Conservation (phyloP, 1,140 invertebrate genomes). For the Anadara kagoshimensis region DNA sequence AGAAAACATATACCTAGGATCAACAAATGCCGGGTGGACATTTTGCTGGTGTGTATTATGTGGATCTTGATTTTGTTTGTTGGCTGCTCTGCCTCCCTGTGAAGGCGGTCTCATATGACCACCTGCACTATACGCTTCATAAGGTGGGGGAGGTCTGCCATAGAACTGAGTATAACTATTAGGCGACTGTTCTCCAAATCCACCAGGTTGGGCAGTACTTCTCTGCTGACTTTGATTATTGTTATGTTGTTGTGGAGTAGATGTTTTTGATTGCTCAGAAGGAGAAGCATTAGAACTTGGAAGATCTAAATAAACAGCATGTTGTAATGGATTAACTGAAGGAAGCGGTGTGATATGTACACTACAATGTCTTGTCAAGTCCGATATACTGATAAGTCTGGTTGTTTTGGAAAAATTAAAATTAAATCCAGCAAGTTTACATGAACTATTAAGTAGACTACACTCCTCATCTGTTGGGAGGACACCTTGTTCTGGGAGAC, state of each 20-base stretch:
- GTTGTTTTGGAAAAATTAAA: conserved; percentile 66
- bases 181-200: too few relatives aligned
- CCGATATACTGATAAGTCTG: conserved; percentile 58
- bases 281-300: conserved; percentile 30
- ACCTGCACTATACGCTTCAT: too few relatives aligned
- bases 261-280: conserved; percentile 3
- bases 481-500: conserved; percentile 50
- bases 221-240: not conserved
- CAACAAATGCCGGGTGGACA: conserved; percentile 31
- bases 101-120: too few relatives aligned
- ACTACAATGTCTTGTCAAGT: conserved; percentile 55
- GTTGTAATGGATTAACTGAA: conserved; percentile 64
- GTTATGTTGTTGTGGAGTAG: conserved; percentile 7
- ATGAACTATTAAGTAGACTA: conserved; percentile 64
- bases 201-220: too few relatives aligned
- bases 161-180: too few relatives aligned
- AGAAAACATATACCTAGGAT: conserved; percentile 36
- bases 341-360: conserved; percentile 65
- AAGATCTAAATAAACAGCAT: conserved; percentile 66
- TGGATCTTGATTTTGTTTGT: too few relatives aligned
- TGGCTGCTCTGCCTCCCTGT: too few relatives aligned
- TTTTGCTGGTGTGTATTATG: not conserved
- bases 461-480: conserved; percentile 60
- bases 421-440: conserved; percentile 66
- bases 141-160: too few relatives aligned